A percentile compares a stretch with the other conserved stretches of the same genome.
Conservation (phyloP, 1,140 invertebrate species). For the Drosophila jambulina region DNA sequence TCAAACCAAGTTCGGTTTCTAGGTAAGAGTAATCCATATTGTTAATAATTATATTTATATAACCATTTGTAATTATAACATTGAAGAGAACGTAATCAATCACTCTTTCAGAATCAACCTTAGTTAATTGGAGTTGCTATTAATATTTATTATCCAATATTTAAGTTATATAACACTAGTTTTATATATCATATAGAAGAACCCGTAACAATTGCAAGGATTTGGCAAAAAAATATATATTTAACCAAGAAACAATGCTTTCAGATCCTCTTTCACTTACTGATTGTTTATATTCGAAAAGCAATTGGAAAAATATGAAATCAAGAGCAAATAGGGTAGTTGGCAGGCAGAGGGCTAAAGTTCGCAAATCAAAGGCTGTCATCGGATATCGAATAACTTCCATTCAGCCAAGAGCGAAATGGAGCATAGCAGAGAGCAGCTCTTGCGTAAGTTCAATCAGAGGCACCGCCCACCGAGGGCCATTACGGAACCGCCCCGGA, state of each 20-base stretch:
- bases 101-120: not conserved
- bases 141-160: not conserved
- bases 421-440: constrained; percentile 12
- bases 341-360: constrained; percentile 8
- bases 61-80: not conserved
- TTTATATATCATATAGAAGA: not conserved
- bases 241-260: not conserved
- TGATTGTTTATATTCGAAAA: constrained; percentile 11
- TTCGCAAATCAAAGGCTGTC: constrained; percentile 42
- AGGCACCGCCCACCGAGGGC: constrained; percentile 11
- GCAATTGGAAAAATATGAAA: constrained; percentile 20
- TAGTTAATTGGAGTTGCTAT: not conserved
- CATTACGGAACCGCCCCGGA: constrained; percentile 7
- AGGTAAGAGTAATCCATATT: not conserved
- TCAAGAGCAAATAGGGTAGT: constrained; percentile 6
- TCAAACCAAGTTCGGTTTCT: not conserved
- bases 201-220: not conserved
- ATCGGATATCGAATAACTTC: constrained; percentile 35
- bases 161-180: not conserved
- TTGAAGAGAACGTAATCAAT: not conserved
- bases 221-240: not conserved
- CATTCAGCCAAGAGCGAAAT: constrained; percentile 28
- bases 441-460: constrained; percentile 52
- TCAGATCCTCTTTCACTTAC: not conserved
- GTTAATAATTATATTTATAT: not conserved